phyloP scores from a whole-genome alignment of 2,113 vertebrate species.

The Rhabdomys dilectus region DNA sequence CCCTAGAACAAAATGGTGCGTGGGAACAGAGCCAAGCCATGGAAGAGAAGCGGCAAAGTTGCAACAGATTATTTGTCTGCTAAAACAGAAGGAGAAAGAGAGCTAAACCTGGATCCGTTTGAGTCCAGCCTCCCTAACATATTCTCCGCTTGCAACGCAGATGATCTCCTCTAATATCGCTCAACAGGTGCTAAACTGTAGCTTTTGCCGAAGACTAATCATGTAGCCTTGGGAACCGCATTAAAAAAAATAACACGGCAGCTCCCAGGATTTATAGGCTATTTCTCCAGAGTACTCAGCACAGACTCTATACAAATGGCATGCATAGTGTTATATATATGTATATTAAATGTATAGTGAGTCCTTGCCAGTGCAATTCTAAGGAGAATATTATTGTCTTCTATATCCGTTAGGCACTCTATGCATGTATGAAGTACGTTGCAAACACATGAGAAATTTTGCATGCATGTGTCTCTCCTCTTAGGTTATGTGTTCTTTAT shows the following conservation, averaged over 20 bases:
- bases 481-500: not conserved
- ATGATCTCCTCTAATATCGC: constrained; percentile 80
- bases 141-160: constrained; percentile 82
- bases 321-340: not conserved
- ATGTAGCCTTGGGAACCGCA: constrained; percentile 60
- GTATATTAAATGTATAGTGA: too few species aligned
- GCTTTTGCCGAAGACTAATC: constrained; percentile 72
- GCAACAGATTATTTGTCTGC: constrained; percentile 90
- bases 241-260: not conserved
- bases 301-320: not conserved
- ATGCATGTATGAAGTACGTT: not conserved
- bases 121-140: constrained; percentile 77
- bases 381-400: not conserved
- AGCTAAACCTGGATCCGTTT: constrained; percentile 72
- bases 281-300: not conserved
- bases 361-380: not conserved
- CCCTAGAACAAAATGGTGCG: constrained; percentile 89
- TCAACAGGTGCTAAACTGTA: constrained; percentile 84
- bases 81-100: constrained; percentile 88
- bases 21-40: constrained; percentile 86
- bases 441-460: not conserved
- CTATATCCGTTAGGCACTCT: not conserved
- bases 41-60: constrained; percentile 88
- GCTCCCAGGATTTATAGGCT: constrained; percentile 36
- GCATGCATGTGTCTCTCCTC: not conserved